Conservation (phyloP, 2,888 invertebrate genomes). For the Apomyelois bistriatella region DNA sequence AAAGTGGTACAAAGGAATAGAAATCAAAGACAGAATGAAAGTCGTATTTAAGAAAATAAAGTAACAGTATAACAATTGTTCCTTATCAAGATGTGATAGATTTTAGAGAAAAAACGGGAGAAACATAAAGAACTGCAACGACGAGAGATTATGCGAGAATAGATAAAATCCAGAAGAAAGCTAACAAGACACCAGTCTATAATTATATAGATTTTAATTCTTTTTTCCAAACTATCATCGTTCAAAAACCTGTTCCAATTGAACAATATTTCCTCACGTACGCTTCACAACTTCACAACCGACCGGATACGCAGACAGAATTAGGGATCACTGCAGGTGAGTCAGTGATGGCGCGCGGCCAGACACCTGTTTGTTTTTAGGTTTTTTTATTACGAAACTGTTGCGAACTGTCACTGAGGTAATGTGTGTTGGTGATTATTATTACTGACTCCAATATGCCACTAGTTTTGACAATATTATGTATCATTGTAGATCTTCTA, state of each 20-base stretch:
- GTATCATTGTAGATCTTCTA: neutral
- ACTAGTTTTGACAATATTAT: neutral
- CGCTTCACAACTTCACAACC: neutral
- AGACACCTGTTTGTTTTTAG: conserved; percentile 16
- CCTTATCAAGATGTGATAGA: no score
- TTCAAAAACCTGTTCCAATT: neutral
- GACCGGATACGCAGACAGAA: conserved; percentile 6
- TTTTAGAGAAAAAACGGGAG: no score
- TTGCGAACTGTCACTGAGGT: neutral
- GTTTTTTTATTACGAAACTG: conserved; percentile 9
- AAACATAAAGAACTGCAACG: no score
- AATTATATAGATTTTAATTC: no score
- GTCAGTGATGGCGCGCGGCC: conserved; percentile 9
- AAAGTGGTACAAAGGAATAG: no score
- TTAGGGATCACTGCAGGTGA: conserved; percentile 7
- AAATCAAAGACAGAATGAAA: no score
- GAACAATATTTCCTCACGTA: neutral
- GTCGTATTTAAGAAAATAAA: no score
- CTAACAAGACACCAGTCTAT: no score
- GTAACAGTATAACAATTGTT: no score
- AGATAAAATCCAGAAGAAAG: no score
- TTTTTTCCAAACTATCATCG: no score
- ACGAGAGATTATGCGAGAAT: no score
- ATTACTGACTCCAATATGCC: neutral
- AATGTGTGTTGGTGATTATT: neutral